These are phyloP conservation scores for Nannospalax galili DNA, from an alignment of 2,113 vertebrate species.

Conservation along the genomic window DNA sequence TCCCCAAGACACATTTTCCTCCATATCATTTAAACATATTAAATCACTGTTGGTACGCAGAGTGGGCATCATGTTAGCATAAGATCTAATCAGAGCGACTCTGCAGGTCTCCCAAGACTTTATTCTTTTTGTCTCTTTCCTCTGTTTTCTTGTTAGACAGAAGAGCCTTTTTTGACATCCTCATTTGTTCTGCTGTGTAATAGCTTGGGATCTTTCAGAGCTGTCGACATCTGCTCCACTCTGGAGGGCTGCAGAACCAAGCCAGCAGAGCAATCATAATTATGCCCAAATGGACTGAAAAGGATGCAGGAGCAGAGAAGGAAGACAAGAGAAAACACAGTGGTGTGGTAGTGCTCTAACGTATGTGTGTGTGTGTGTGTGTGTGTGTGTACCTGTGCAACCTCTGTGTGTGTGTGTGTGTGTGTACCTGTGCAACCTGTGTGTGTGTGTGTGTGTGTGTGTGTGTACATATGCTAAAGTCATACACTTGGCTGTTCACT, in stretches of 20 bases:
- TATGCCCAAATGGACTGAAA: constrained; percentile 78
- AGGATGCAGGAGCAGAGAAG: constrained; percentile 75
- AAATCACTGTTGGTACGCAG: constrained; percentile 84
- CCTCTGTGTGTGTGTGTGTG: no score
- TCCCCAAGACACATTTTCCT: constrained; percentile 80
- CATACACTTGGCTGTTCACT: neutral
- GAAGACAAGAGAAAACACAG: constrained; percentile 60
- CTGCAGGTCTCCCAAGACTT: constrained; percentile 84
- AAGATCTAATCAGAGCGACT: constrained; percentile 86
- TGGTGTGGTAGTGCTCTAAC: neutral
- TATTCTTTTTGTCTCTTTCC: constrained; percentile 86
- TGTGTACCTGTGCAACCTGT: neutral
- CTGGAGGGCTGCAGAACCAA: constrained; percentile 81
- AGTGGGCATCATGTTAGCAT: constrained; percentile 86
- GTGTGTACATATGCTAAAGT: neutral
- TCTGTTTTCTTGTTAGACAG: constrained; percentile 86
- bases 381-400: neutral
- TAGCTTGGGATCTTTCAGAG: constrained; percentile 84
- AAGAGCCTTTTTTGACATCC: constrained; percentile 86
- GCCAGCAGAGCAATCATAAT: constrained; percentile 84
- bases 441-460: neutral
- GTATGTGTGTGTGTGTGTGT: neutral
- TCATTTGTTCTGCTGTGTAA: constrained; percentile 87
- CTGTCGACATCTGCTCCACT: constrained; percentile 87
- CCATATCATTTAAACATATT: constrained; percentile 85